phyloP scores from a whole-genome alignment of 2,888 invertebrate species.

The Leucophenga montana region DNA sequence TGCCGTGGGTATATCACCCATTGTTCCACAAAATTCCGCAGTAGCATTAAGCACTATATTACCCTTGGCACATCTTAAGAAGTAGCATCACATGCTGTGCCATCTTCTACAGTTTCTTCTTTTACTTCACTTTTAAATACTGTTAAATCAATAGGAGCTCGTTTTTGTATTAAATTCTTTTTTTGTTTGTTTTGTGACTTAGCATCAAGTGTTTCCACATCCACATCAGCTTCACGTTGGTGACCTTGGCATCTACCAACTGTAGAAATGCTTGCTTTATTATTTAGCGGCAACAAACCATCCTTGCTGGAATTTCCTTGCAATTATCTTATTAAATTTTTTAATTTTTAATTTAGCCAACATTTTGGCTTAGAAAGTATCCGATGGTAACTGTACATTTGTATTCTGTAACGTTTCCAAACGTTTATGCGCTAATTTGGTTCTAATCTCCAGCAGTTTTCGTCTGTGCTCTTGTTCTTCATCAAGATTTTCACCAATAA shows the following conservation, averaged over 20 bases:
- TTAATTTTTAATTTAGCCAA: too few relatives aligned
- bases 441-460: too few relatives aligned
- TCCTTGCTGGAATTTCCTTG: constrained; percentile 82
- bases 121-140: constrained; percentile 76
- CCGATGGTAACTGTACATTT: too few relatives aligned
- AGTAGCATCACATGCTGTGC: constrained; percentile 62
- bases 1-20: constrained; percentile 95
- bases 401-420: too few relatives aligned
- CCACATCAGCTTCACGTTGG: constrained; percentile 59
- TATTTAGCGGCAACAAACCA: constrained; percentile 76
- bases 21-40: constrained; percentile 95
- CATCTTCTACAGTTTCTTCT: constrained; percentile 69
- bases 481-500: too few relatives aligned
- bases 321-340: too few relatives aligned
- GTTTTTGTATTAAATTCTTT: constrained; percentile 69
- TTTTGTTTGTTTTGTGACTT: constrained; percentile 75
- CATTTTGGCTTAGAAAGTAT: too few relatives aligned
- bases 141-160: constrained; percentile 59
- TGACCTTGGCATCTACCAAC: constrained; percentile 67
- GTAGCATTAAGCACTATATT: constrained; percentile 92
- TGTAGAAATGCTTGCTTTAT: constrained; percentile 58
- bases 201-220: constrained; percentile 71
- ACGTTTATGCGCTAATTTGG: too few relatives aligned
- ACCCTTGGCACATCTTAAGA: constrained; percentile 63
- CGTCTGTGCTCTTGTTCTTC: too few relatives aligned